Base-by-base conservation (phyloP, 2,113 vertebrate species). In the Casuarius casuarius region DNA sequence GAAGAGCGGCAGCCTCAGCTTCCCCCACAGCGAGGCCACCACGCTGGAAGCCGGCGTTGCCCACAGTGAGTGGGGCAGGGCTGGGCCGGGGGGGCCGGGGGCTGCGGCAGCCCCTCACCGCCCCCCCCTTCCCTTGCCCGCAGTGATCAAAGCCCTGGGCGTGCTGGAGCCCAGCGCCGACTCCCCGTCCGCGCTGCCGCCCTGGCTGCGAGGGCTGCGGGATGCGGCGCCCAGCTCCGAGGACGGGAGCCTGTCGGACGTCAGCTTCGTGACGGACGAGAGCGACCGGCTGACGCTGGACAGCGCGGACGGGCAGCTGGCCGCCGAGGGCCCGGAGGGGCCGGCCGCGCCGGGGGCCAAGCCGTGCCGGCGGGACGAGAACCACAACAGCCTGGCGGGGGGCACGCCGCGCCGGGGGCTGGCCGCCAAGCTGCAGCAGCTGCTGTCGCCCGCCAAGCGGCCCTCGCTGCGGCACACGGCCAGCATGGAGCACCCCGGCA, bases 1-100 rank as follows among this genome's bases (percentile, higher is more conserved):
- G 84, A 99, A 99, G 98, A 99, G 99, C 66, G 98, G 96, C 97
- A 99, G 99, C 85, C 92, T 99, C 75, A 98, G 95, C 75, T 99
- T 99, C 94, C 98, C 99, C 95, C 98, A 88, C 58, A 90, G 87
- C 28, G 88, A 89, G 54, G 87, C 59, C 16, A 21, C 95, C 81
- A 95, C 92, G 5, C 83, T 95, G 68, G 96, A 97, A 68, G 89
- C 95, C 1, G 93, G 94, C 1, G 49, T 97, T 5, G 67, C 91
- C 21, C 95, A 97, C 66, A 96, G 98, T 98, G 98, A 98, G 98
- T 98, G 18, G 54, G 17, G 9, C 35, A 40, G n/a, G 52, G 31
- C 9, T 40, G 23, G 19, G 7, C 3, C 15, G 8, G 56, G 38
- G 20, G 52, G 11, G 5, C 15, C 2, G 0, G 33, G 22, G 38